These are phyloP conservation scores for Egretta garzetta DNA, from an alignment of 2,113 vertebrate genomes.

Conservation along the genomic window DNA sequence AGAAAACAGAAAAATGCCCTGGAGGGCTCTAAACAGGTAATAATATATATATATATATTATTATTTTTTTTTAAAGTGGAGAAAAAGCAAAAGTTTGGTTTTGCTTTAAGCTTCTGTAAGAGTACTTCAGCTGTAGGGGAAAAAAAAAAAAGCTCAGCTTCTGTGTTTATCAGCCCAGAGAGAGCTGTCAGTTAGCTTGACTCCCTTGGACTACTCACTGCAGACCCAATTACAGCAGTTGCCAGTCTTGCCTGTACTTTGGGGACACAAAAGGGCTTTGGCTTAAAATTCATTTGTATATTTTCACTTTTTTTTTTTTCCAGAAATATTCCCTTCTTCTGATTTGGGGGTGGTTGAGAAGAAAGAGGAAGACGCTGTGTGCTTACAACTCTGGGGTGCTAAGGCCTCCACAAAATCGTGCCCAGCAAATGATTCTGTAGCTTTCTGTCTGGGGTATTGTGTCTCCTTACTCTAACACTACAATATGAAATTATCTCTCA, in stretches of 20 bases:
- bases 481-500: neutral
- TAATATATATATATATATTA: too few species aligned
- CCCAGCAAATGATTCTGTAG: neutral
- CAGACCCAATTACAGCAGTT: neutral
- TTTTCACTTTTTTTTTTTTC: neutral
- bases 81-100: neutral
- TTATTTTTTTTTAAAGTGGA: neutral
- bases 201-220: neutral
- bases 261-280: neutral
- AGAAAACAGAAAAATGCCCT: neutral
- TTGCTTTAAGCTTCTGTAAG: neutral
- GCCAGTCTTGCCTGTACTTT: neutral
- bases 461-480: neutral
- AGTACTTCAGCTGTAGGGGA: neutral
- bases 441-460: neutral
- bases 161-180: neutral
- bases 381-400: neutral
- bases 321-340: neutral
- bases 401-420: rapidly evolving
- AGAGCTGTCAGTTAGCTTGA: neutral
- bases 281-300: neutral
- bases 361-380: neutral
- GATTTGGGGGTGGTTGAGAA: neutral
- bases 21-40: neutral
- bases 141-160: neutral